Base-by-base conservation (phyloP, 2,797 vertebrate genomes). In the Catharus ustulatus region DNA sequence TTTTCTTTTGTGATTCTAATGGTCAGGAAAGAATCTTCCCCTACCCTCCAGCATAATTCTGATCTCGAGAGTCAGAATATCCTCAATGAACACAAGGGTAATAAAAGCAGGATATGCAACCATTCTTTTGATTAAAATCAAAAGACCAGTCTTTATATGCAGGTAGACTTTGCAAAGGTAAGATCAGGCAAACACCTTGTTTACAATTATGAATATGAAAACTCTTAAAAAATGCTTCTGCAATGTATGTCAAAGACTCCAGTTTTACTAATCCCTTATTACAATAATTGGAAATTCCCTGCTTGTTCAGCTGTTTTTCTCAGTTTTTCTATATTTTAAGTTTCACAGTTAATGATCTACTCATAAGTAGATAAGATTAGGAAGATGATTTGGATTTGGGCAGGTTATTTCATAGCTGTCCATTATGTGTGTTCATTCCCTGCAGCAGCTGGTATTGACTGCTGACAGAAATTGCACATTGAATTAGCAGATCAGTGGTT, bases 391-490 rank as follows among this genome's bases (percentile, higher is more conserved):
- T 89, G 20, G 27, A 54, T 89, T 58, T 87, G 40, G 51, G 32
- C 46, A 88, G n/a, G 48, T 86, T 90, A 79, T 82, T 84, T 51
- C 42, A 24, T 86, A 87, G 57, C 36, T 81, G 15, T 72, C 81
- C 68, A 52, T 49, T 74, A 66, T 51, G 23, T 77, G 24, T 48
- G 66, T 59, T 87, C 9, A 29, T 84, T 91, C 69, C 72, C 84
- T 78, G 73, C 93, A 94, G 67, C 88, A 92, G n/a, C 48, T 95
- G 93, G 74, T 62, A 86, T 86, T 79, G 85, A 93, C 71, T 76
- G 57, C 48, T 62, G 43, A 69, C 77, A 86, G 43, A 86, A 96
- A 91, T 27, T 84, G 34, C 16, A 89, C 68, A 61, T 30, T 87
- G 59, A 58, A 92, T 88, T 94, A 90, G 15, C 32, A 86, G 29